A percentile compares a stretch with the other conserved stretches of the same genome.
Conservation (phyloP, 2,113 vertebrate species). For the Crotalus helleri region DNA sequence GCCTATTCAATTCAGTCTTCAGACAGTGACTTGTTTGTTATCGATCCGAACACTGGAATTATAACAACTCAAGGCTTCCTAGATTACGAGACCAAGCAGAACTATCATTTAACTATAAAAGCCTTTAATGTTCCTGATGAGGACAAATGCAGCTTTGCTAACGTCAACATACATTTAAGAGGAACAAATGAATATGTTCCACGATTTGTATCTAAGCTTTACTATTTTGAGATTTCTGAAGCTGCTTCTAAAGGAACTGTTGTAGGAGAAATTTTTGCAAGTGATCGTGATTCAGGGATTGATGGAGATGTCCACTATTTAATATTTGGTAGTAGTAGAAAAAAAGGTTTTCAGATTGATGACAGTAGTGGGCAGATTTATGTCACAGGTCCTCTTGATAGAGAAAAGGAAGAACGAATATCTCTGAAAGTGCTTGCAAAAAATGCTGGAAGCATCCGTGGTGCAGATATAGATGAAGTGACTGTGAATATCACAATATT, state of each 20-base stretch:
- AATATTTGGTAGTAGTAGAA: slow-evolving; percentile 89
- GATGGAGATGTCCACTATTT: slow-evolving; percentile 94
- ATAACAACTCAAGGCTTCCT: slow-evolving; percentile 98
- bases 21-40: slow-evolving; percentile 95
- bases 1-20: slow-evolving; percentile 91
- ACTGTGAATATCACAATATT: slow-evolving; percentile 91
- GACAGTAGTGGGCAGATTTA: slow-evolving; percentile 87
- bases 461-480: slow-evolving; percentile 94
- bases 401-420: slow-evolving; percentile 92
- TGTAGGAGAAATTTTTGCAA: slow-evolving; percentile 95
- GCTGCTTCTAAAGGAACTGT: slow-evolving; percentile 84
- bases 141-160: slow-evolving; percentile 90
- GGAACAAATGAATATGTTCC: slow-evolving; percentile 98
- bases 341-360: slow-evolving; percentile 89
- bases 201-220: slow-evolving; percentile 95
- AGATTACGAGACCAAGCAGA: slow-evolving; percentile 95
- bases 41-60: slow-evolving; percentile 91
- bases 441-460: slow-evolving; percentile 88
- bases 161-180: slow-evolving; percentile 86
- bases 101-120: slow-evolving; percentile 90
- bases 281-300: slow-evolving; percentile 90
- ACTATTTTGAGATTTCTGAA: slow-evolving; percentile 96
- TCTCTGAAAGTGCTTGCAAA: slow-evolving; percentile 92
- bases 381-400: slow-evolving; percentile 86
- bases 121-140: slow-evolving; percentile 96